phyloP scores from a whole-genome alignment of 2,888 invertebrate genomes.

The Dicyrtomina minuta region DNA sequence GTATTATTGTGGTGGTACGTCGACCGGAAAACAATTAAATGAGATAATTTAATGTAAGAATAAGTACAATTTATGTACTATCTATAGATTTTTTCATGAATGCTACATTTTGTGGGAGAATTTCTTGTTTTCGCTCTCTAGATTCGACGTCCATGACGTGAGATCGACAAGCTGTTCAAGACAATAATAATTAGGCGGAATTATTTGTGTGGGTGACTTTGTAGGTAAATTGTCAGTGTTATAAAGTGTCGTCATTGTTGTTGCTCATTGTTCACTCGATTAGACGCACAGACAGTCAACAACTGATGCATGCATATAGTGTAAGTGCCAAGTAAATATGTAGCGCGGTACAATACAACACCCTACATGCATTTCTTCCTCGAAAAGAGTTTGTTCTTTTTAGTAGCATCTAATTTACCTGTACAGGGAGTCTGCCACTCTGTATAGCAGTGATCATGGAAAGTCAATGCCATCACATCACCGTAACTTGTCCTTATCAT shows the following conservation, averaged over 20 bases:
- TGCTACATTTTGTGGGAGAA: background rate
- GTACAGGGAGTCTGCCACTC: too few relatives aligned
- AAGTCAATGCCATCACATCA: slow-evolving; percentile 12
- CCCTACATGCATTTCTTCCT: too few relatives aligned
- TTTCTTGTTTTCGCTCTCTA: slow-evolving; percentile 16
- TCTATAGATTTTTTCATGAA: too few relatives aligned
- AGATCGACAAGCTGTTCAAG: slow-evolving; percentile 4
- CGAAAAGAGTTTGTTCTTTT: too few relatives aligned
- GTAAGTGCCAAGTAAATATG: too few relatives aligned
- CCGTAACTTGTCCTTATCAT: slow-evolving; percentile 3
- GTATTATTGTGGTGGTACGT: background rate
- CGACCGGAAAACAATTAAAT: background rate
- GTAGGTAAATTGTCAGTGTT: slow-evolving; percentile 5
- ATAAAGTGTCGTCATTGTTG: slow-evolving; percentile 3
- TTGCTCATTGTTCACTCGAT: slow-evolving; percentile 11
- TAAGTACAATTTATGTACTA: too few relatives aligned
- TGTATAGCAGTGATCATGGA: too few relatives aligned
- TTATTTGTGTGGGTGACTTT: slow-evolving; percentile 18
- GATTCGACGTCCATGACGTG: slow-evolving; percentile 17
- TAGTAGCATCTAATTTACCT: too few relatives aligned
- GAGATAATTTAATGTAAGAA: background rate
- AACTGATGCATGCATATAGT: too few relatives aligned
- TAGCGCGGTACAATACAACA: too few relatives aligned
- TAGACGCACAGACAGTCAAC: background rate
- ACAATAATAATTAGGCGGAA: slow-evolving; percentile 4